phyloP scores from a whole-genome alignment of 2,888 invertebrate species.

The Lasiommata megera region DNA sequence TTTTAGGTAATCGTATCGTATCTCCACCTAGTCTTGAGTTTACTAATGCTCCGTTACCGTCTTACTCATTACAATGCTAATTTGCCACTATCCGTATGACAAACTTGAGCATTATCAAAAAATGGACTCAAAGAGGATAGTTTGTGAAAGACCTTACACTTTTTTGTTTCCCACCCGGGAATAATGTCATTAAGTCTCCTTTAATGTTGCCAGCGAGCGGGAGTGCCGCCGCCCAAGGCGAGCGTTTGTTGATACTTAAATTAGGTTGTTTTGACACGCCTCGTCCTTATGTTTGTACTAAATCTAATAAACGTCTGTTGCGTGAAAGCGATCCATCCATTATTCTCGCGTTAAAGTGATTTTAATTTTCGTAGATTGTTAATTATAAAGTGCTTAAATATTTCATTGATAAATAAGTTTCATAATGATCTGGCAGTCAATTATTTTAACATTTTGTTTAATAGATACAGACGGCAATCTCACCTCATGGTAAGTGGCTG shows the following conservation, averaged over 20 bases:
- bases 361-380: conserved; percentile 7
- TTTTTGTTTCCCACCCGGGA: conserved; percentile 76
- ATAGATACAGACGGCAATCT: no score
- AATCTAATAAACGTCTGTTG: conserved; percentile 78
- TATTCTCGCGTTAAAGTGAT: conserved; percentile 35
- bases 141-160: conserved; percentile 43
- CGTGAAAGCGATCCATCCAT: conserved; percentile 64
- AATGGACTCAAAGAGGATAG: not conserved
- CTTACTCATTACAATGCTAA: no score
- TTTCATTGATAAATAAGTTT: no score
- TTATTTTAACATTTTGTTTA: no score
- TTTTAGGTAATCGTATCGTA: no score
- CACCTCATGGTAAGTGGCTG: no score
- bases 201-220: conserved; percentile 78
- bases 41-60: no score
- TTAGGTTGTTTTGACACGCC: conserved; percentile 81
- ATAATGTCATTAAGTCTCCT: conserved; percentile 81
- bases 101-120: not conserved
- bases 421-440: no score
- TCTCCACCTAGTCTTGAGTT: no score
- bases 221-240: conserved; percentile 76
- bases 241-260: conserved; percentile 82
- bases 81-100: no score
- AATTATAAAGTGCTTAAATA: not conserved
- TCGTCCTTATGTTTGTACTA: conserved; percentile 79